These are phyloP conservation scores for Trogon surrucura DNA, from an alignment of 2,113 vertebrate species.

Conservation along the genomic window DNA sequence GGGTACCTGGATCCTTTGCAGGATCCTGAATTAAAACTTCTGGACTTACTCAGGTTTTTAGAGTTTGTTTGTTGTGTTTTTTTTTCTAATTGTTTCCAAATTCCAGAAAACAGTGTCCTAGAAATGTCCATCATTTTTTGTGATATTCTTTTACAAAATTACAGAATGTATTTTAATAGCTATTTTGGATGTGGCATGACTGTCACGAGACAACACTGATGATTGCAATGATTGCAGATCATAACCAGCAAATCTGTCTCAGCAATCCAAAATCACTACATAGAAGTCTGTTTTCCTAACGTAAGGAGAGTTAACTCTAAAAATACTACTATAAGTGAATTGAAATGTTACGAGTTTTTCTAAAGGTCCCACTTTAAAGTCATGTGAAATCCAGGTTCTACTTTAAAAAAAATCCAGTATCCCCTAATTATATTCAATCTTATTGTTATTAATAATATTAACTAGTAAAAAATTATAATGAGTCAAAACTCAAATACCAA, in stretches of 20 bases:
- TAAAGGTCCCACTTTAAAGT: not conserved
- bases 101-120: not conserved
- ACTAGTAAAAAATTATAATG: not conserved
- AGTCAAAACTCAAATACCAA: not conserved
- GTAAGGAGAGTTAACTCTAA: not conserved
- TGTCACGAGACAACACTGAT: not conserved
- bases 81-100: not conserved
- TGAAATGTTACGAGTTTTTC: not conserved
- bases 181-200: not conserved
- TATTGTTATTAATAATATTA: not conserved
- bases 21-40: not conserved
- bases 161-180: not conserved
- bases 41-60: not conserved
- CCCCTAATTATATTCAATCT: rapidly evolving
- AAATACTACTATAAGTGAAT: not conserved
- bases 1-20: not conserved
- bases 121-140: not conserved
- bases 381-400: not conserved
- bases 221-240: not conserved
- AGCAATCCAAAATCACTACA: not conserved
- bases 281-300: not conserved
- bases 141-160: not conserved
- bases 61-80: not conserved
- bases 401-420: not conserved
- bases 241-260: not conserved